A percentile compares a stretch with the other conserved stretches of the same genome.
Evolutionary conservation across 2,888 invertebrate genomes (phyloP).

Genomic region (Thera britannica): DNA sequence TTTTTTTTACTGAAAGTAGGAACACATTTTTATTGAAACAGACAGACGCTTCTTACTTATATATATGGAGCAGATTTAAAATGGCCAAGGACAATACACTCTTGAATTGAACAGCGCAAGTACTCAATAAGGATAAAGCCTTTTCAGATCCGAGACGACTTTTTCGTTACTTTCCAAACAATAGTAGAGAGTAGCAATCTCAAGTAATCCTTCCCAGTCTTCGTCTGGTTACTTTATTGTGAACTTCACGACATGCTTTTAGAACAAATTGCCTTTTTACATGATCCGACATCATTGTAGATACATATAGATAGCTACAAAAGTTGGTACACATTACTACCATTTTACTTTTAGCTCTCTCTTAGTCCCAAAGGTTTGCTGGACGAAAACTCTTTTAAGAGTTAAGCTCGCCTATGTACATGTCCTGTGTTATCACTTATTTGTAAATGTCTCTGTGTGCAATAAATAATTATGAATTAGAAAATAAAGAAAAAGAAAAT

Average conservation of each 20-base stretch:
- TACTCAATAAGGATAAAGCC: constrained; percentile 31
- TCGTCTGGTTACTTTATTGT: constrained; percentile 18
- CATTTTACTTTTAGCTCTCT: too few species aligned
- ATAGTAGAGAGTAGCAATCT: constrained; percentile 15
- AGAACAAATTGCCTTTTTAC: background rate
- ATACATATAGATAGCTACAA: too few species aligned
- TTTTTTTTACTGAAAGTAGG: too few species aligned
- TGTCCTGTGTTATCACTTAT: too few species aligned
- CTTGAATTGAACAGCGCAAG: constrained; percentile 19
- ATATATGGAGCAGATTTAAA: constrained; percentile 14
- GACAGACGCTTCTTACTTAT: constrained; percentile 7
- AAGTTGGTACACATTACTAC: too few species aligned
- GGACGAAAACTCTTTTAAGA: too few species aligned
- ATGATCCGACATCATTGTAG: background rate
- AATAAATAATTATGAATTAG: too few species aligned
- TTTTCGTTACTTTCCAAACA: constrained; percentile 29
- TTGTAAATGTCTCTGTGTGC: too few species aligned
- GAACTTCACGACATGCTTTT: constrained; percentile 1
- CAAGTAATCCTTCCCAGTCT: constrained; percentile 25
- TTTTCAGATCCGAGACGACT: constrained; percentile 24
- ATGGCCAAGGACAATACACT: constrained; percentile 21
- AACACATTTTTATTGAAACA: background rate
- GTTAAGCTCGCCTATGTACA: too few species aligned
- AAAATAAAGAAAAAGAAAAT: too few species aligned
- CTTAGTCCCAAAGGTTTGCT: too few species aligned